Evolutionary conservation across 2,797 vertebrate species (phyloP), one percentile per base, ranked within the genome.

Genomic region (Gorsachius magnificus): DNA sequence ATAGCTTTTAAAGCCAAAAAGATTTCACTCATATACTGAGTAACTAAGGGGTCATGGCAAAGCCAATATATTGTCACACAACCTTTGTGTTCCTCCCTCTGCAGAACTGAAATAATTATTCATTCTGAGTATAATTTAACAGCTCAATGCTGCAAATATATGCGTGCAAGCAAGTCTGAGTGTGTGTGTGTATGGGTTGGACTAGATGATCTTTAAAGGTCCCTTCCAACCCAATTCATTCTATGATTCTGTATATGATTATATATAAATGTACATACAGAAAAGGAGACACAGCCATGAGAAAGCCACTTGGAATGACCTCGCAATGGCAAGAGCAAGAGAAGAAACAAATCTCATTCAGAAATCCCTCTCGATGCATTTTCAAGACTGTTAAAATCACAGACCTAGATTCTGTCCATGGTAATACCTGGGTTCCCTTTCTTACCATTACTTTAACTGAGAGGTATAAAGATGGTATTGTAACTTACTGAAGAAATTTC

Each of bases 1-100:
- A 58, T 28, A 41, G 82, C 79, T 90, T 89, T 95, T 86, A 90
- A 96, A 93, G 38, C 53, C 75, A 79, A 74, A 74, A 78, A 85
- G 83, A 56, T 88, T 90, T 93, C 65, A 65, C 74, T 93, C 36
- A 74, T 71, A 61, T 69, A 22, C 41, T 66, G 35, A 65, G 33
- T 36, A 54, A 65, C 74, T 63, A 90, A 97, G 87, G 56, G 66
- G 86, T 89, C 80, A 68, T 83, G 57, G 93, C 66, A 87, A 66
- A 36, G 65, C 79, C 89, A 31, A 13, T 69, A 77, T 66, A 68
- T 72, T 79, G 61, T 64, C 69, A 89, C 71, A 58, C 46, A 60
- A 58, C 57, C 56, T 93, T 93, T 95, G 83, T 88, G 87, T 84
- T 86, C 19, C 43, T 31, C 12, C 28, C 22, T 76, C 61, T 48